Conservation (phyloP, 2,797 vertebrate genomes). For the Synanceia verrucosa region DNA sequence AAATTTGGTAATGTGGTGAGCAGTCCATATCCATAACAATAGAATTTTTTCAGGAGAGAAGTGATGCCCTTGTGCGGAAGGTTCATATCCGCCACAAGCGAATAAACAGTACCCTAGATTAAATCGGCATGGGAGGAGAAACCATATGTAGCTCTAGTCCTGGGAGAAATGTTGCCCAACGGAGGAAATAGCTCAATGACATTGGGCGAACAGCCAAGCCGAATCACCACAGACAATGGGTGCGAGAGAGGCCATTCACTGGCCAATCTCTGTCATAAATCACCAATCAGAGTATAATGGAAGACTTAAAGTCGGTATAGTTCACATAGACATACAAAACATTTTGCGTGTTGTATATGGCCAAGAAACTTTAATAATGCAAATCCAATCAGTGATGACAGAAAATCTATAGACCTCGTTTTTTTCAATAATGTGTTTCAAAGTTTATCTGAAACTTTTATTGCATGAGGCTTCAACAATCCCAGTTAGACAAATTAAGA, state of each 20-base stretch:
- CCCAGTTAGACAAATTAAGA: not conserved
- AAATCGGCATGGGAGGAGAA: conserved; percentile 51
- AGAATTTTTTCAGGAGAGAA: conserved; percentile 23
- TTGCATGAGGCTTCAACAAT: not conserved
- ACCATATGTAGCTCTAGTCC: conserved; percentile 57
- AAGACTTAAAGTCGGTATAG: not conserved
- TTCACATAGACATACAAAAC: not conserved
- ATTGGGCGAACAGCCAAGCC: conserved; percentile 37
- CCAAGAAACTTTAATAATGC: not conserved
- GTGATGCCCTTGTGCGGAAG: conserved; percentile 50
- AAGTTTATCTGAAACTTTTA: not conserved
- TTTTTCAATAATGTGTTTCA: not conserved
- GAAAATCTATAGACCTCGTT: not conserved
- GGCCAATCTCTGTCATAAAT: conserved; percentile 9
- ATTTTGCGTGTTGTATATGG: not conserved
- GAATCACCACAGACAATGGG: conserved; percentile 29
- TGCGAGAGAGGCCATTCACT: conserved; percentile 14
- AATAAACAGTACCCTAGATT: conserved; percentile 62
- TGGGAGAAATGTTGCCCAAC: conserved; percentile 43
- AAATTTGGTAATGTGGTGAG: not conserved
- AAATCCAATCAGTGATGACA: not conserved
- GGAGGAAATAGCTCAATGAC: conserved; percentile 53
- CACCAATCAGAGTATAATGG: conserved; percentile 25
- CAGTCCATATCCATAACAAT: conserved; percentile 13
- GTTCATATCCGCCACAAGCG: conserved; percentile 47